Percentiles rank a stretch among this genome's conserved stretches.
These are phyloP conservation scores for Aphelinus certus DNA, from an alignment of 1,140 invertebrate species.

Conservation along the genomic window DNA sequence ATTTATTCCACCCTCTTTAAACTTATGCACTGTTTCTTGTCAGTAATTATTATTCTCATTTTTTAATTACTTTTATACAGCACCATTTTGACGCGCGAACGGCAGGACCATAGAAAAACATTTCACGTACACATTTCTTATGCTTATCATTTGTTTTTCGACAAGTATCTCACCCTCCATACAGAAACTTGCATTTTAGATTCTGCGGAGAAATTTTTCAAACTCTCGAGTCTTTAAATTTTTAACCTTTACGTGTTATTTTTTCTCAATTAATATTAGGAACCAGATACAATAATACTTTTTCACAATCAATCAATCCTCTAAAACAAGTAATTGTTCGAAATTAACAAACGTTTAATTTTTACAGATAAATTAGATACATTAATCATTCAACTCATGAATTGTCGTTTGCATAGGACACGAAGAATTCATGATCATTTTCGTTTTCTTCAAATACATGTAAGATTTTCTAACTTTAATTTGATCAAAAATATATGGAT, in stretches of 20 bases:
- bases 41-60: neutral
- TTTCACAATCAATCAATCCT: too few relatives aligned
- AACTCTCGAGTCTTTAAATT: neutral
- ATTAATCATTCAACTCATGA: too few relatives aligned
- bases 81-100: constrained; percentile 28
- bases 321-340: too few relatives aligned
- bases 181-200: constrained; percentile 2
- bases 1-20: too few relatives aligned
- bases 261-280: constrained; percentile 15
- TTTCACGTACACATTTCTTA: constrained; percentile 9
- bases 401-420: too few relatives aligned
- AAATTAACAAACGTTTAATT: too few relatives aligned
- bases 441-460: too few relatives aligned
- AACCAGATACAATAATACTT: constrained; percentile 13
- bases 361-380: too few relatives aligned
- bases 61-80: constrained; percentile 25
- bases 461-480: too few relatives aligned
- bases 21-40: too few relatives aligned
- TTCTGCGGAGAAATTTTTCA: neutral
- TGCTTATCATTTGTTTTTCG: constrained; percentile 4
- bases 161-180: neutral
- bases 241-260: neutral
- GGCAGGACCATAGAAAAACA: constrained; percentile 28
- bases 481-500: too few relatives aligned
- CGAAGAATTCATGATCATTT: too few relatives aligned